Base-by-base conservation (phyloP, 2,113 vertebrate genomes). In the Scophthalmus maximus region DNA sequence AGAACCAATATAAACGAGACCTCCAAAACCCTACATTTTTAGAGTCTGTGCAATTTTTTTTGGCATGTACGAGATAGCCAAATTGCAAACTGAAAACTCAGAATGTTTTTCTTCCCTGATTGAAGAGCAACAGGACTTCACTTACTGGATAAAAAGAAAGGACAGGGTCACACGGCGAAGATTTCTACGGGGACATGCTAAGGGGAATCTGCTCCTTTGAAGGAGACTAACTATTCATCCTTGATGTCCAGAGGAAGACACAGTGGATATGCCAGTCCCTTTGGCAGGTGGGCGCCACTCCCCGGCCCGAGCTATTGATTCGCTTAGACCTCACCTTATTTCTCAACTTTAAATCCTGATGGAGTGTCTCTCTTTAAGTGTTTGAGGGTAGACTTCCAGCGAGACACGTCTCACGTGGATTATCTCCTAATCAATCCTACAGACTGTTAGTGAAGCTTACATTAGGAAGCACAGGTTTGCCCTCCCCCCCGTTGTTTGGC, bases 311-410 rank as follows among this genome's bases (percentile, higher is more conserved):
- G 76, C 76, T 93, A 93, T 94, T 81, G 92, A 94, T 94, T 91
- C 84, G 79, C 89, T 91, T 82, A 85, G 79, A 87, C 71, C 68
- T 79, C 83, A 79, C 80, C 87, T 89, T 92, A 92, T 94, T 93
- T 86, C 88, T 94, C 92, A 94, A 89, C 92, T 91, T 92, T 92
- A 93, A 78, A 76, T 79, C 86, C 88, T 93, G 91, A 93, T 92
- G 83, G 88, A 90, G 87, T 87, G 84, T 86, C 79, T 82, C 87
- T 88, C 84, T 91, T 92, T 87, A 89, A 88, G 79, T 84, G 87
- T 90, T 81, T 66, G 78, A 88, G 83, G 62, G 74, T 78, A 59
- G 68, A 83, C 84, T 84, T 76, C 72, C 79, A 89, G 84, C 68
- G 79, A 78, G 78, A 85, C 72, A 75, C 82, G 79, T 87, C 84